phyloP scores from a whole-genome alignment of 2,113 vertebrate species.

The Melozone crissalis region DNA sequence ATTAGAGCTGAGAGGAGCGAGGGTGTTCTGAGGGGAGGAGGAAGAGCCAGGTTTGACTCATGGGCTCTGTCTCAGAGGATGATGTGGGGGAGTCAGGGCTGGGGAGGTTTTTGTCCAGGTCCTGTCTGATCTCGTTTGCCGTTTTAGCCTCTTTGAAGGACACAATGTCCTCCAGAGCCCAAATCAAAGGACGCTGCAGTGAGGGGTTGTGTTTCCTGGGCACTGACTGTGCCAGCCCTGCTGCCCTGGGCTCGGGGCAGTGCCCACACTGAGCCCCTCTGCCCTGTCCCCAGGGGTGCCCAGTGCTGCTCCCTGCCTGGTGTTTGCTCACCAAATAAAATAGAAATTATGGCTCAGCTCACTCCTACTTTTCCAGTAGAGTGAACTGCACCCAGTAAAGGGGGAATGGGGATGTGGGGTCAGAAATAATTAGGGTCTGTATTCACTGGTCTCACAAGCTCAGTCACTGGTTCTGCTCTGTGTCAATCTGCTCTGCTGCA shows the following conservation, averaged over 20 bases:
- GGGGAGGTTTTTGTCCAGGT: neutral
- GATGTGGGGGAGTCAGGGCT: neutral
- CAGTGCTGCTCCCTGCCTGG: neutral
- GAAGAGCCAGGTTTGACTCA: neutral
- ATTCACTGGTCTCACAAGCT: neutral
- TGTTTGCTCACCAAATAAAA: neutral
- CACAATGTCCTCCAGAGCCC: neutral
- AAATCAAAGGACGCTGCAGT: neutral
- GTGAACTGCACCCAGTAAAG: neutral
- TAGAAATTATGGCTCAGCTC: neutral
- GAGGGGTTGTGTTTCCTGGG: neutral
- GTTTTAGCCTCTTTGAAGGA: neutral
- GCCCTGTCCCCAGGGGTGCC: neutral
- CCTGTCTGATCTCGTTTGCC: neutral
- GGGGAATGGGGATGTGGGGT: neutral
- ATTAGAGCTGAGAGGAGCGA: neutral
- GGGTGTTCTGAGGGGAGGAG: neutral
- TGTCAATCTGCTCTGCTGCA: neutral
- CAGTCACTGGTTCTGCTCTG: neutral
- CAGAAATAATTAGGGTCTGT: neutral
- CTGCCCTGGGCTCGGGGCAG: accelerated
- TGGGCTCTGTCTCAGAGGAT: neutral
- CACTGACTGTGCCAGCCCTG: neutral
- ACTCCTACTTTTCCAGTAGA: neutral
- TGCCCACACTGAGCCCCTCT: neutral